Evolutionary conservation across 2,888 invertebrate genomes (phyloP).

Genomic region (Frankliniella fusca): DNA sequence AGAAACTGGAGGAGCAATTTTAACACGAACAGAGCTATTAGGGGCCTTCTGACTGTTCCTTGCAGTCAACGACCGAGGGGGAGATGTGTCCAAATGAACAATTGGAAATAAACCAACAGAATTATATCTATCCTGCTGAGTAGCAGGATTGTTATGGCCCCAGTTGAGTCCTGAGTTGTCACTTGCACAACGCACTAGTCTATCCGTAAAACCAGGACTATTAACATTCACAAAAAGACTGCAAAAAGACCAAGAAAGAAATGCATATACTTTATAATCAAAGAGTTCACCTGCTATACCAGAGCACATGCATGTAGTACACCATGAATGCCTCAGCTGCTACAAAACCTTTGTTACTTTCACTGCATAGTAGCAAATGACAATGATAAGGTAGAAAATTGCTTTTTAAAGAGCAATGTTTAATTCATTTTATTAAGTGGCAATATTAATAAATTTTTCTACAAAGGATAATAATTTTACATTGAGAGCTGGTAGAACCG

Average conservation of each 20-base stretch:
- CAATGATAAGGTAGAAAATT: not conserved
- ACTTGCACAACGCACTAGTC: not conserved
- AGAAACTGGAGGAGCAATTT: not conserved
- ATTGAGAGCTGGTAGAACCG: too few relatives aligned
- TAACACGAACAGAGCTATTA: not conserved
- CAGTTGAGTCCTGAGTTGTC: not conserved
- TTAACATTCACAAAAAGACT: constrained; percentile 7
- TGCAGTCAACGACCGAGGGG: not conserved
- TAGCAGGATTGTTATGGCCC: not conserved
- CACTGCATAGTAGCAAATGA: not conserved
- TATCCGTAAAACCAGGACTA: not conserved
- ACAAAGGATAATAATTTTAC: too few relatives aligned
- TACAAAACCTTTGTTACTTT: too few relatives aligned
- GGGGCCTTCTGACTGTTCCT: not conserved
- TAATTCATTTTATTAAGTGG: too few relatives aligned
- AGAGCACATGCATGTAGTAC: too few relatives aligned
- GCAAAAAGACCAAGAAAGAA: not conserved
- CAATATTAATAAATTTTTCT: too few relatives aligned
- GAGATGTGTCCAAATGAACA: not conserved
- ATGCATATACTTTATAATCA: too few relatives aligned
- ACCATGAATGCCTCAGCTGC: too few relatives aligned
- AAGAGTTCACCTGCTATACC: too few relatives aligned
- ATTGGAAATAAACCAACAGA: not conserved
- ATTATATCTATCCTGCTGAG: not conserved
- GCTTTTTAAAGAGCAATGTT: not conserved